Evolutionary conservation across 2,113 vertebrate genomes (phyloP).

Genomic region (Parus major): DNA sequence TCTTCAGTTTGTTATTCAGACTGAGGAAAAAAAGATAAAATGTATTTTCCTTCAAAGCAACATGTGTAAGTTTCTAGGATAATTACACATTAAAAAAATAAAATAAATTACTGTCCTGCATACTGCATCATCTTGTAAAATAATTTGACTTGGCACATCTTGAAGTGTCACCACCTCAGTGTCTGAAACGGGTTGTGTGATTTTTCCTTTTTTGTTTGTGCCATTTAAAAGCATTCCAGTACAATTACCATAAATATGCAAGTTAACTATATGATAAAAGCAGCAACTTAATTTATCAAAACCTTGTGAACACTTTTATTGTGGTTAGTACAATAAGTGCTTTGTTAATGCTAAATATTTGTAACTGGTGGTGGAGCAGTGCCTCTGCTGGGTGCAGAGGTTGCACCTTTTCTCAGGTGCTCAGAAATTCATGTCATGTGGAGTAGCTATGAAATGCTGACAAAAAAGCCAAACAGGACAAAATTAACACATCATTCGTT

Average conservation of each 20-base stretch:
- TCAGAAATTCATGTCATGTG: background rate
- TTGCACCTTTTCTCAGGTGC: background rate
- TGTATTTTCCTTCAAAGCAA: constrained; percentile 9
- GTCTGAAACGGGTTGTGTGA: background rate
- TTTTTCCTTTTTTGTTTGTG: constrained; percentile 4
- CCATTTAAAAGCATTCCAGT: constrained; percentile 50
- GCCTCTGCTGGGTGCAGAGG: background rate
- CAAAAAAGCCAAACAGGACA: background rate
- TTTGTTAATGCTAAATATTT: background rate
- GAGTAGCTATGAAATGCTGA: background rate
- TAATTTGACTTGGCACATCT: background rate
- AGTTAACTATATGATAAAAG: background rate
- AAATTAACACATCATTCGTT: background rate
- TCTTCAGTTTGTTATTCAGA: background rate
- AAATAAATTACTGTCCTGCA: background rate
- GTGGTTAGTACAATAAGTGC: background rate
- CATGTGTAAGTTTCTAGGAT: background rate
- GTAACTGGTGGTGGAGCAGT: background rate
- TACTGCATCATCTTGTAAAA: background rate
- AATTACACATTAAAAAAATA: background rate
- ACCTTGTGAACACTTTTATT: background rate
- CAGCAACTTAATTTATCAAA: background rate
- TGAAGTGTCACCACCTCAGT: background rate
- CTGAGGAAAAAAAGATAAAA: background rate
- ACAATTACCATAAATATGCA: constrained; percentile 41